Conservation (phyloP, 64 coral and sea anemone species). For the Platygyra sinensis region DNA sequence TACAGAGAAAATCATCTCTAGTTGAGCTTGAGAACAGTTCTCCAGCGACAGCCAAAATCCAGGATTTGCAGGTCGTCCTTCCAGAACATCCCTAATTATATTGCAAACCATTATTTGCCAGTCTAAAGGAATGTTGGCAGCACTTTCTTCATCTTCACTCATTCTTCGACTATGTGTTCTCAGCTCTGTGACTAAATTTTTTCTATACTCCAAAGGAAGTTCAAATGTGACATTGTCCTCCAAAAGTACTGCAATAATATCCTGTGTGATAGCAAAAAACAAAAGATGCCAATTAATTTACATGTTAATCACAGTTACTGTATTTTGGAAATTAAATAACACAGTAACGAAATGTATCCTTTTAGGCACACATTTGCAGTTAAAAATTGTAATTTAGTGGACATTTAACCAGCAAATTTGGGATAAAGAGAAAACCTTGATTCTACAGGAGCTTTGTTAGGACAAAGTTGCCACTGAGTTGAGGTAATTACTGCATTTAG, state of each 20-base stretch:
- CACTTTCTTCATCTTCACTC: constrained; percentile 18
- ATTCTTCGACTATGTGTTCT: constrained; percentile 30
- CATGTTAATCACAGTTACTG: too few relatives aligned
- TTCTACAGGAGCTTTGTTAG: too few relatives aligned
- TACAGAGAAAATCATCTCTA: constrained; percentile 49
- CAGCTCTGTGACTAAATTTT: constrained; percentile 9
- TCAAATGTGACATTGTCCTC: constrained; percentile 57
- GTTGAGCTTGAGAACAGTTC: background rate
- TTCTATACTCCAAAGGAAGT: constrained; percentile 61
- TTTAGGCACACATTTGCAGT: too few relatives aligned
- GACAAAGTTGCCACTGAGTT: too few relatives aligned
- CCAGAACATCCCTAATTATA: constrained; percentile 46
- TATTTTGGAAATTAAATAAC: too few relatives aligned
- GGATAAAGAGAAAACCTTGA: too few relatives aligned
- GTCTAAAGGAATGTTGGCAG: background rate
- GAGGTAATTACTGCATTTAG: too few relatives aligned
- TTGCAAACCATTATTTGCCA: constrained; percentile 55
- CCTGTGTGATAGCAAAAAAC: background rate
- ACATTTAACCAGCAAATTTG: too few relatives aligned
- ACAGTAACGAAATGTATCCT: too few relatives aligned
- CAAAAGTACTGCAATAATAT: constrained; percentile 36
- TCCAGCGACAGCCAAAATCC: constrained; percentile 39
- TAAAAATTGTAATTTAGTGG: too few relatives aligned
- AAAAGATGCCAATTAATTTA: background rate
- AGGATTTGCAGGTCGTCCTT: constrained; percentile 35